Evolutionary conservation across 2,888 invertebrate species (phyloP).

Genomic region (Mallateleia sp.): DNA sequence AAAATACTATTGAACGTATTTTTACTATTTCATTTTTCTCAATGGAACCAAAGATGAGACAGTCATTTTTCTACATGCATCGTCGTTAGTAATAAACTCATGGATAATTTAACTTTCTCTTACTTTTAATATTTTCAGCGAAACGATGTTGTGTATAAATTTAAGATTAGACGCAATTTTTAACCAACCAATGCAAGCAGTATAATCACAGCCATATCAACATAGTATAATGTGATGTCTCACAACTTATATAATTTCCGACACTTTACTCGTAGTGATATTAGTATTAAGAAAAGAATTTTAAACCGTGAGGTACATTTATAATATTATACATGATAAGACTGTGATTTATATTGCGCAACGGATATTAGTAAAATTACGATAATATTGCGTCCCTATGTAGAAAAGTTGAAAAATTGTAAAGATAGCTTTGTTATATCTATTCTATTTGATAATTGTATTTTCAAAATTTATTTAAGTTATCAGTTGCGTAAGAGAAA

Average conservation of each 20-base stretch:
- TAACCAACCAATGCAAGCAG: conserved; percentile 37
- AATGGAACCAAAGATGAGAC: conserved; percentile 87
- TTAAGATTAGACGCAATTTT: conserved; percentile 66
- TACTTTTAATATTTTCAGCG: conserved; percentile 65
- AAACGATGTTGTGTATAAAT: conserved; percentile 68
- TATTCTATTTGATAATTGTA: conserved; percentile 34
- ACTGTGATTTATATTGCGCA: conserved; percentile 68
- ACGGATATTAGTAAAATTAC: conserved; percentile 53
- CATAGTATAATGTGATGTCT: conserved; percentile 54
- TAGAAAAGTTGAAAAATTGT: conserved; percentile 55
- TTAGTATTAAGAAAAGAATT: conserved; percentile 61
- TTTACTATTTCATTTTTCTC: conserved; percentile 66
- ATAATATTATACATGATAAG: conserved; percentile 59
- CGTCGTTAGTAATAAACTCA: conserved; percentile 84
- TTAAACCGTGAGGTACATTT: conserved; percentile 63
- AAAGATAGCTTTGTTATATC: conserved; percentile 58
- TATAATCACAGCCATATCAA: conserved; percentile 72
- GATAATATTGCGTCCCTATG: conserved; percentile 66
- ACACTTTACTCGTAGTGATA: conserved; percentile 71
- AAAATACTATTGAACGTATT: conserved; percentile 46
- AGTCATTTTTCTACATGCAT: conserved; percentile 89
- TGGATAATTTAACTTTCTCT: conserved; percentile 67
- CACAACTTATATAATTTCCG: conserved; percentile 63
- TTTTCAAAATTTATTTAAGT: conserved; percentile 40
- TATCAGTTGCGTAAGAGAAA: conserved; percentile 28